A percentile compares a stretch with the other conserved stretches of the same genome.
Conservation (phyloP, 2,797 vertebrate genomes). For the Luscinia megarhynchos region DNA sequence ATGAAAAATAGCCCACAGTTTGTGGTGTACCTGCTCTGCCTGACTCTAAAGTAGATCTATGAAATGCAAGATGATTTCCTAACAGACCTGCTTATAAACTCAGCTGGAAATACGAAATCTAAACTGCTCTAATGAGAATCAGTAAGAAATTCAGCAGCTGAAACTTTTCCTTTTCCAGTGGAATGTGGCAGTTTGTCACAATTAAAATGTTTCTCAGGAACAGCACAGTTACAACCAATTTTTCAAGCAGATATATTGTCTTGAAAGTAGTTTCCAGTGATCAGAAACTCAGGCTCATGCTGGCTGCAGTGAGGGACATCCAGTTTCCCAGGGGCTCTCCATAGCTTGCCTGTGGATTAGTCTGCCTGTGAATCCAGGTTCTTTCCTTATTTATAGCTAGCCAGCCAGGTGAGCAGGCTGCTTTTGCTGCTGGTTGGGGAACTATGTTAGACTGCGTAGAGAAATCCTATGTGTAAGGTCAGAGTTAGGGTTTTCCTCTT, state of each 20-base stretch:
- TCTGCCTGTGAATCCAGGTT: not conserved
- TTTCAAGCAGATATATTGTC: not conserved
- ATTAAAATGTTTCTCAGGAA: not conserved
- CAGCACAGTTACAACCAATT: not conserved
- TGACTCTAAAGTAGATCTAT: not conserved
- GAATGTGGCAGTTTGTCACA: not conserved
- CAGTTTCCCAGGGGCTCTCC: not conserved
- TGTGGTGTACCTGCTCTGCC: not conserved
- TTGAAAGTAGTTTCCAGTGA: not conserved
- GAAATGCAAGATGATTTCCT: not conserved
- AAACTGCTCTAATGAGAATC: not conserved
- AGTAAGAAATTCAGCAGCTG: not conserved
- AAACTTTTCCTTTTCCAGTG: not conserved
- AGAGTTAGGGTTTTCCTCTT: not conserved
- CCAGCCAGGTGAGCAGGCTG: not conserved
- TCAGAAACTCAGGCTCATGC: not conserved
- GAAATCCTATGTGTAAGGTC: not conserved
- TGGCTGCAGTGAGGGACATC: rapidly evolving
- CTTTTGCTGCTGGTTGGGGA: not conserved
- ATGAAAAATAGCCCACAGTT: not conserved
- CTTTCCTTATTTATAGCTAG: not conserved
- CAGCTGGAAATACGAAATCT: not conserved
- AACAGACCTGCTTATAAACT: not conserved
- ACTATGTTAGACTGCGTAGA: not conserved
- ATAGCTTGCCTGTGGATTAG: rapidly evolving